Conservation (phyloP, 2,888 invertebrate species). For the Andrena flavipes region DNA sequence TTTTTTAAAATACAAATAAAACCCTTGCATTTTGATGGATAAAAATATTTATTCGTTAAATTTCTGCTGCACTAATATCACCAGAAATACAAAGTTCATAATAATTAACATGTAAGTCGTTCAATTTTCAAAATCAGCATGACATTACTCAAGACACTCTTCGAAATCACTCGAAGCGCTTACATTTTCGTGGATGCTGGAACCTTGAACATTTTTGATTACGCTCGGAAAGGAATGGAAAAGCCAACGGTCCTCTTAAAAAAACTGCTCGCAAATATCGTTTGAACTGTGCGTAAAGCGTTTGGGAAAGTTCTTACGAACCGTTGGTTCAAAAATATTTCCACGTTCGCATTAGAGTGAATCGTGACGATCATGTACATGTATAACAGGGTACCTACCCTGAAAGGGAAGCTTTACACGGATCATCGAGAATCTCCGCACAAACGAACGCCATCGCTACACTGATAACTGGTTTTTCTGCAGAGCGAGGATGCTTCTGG, state of each 20-base stretch:
- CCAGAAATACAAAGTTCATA: too few species aligned
- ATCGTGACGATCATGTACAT: background rate
- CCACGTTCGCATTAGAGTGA: conserved; percentile 19
- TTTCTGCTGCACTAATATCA: background rate
- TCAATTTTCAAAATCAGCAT: too few species aligned
- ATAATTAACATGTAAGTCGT: too few species aligned
- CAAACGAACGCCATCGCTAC: conserved; percentile 14
- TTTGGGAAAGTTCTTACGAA: background rate
- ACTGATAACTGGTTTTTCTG: conserved; percentile 9
- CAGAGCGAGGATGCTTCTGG: conserved; percentile 1
- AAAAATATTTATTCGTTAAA: background rate
- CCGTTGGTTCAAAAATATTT: conserved; percentile 32
- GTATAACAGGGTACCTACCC: background rate
- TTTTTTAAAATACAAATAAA: background rate
- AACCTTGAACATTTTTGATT: background rate
- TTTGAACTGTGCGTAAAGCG: background rate
- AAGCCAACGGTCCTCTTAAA: background rate
- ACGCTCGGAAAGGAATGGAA: too few species aligned
- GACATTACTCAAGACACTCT: background rate
- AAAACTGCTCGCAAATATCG: background rate
- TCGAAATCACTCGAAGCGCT: background rate
- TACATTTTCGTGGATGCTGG: background rate
- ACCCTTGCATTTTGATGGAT: background rate
- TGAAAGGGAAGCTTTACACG: conserved; percentile 33
- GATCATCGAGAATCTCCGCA: conserved; percentile 21